Evolutionary conservation across 1,140 invertebrate genomes (phyloP), one percentile per base, ranked within the genome.

Genomic region (Oryzaephilus surinamensis): DNA sequence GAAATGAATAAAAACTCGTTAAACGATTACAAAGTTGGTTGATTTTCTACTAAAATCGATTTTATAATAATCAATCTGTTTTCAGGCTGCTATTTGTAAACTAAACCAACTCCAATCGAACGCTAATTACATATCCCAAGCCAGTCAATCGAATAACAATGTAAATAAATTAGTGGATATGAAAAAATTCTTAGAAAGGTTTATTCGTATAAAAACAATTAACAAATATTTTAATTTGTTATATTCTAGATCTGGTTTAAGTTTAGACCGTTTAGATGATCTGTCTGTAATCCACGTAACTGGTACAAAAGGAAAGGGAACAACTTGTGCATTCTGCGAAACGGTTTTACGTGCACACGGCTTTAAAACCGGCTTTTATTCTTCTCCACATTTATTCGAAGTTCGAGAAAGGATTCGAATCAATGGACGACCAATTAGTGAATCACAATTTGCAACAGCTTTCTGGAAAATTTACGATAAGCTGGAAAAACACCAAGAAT

Each of bases 281-380:
- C 56, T 97, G 7, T 81, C 84, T 33, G 69, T 94, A 5, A 94
- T 99, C 50, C 94, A 98, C 70, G 77, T 98, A 1, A 72, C 87
- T 50, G 97, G 97, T 4, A 98, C 94, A 0, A 99, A 99, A 72
- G 95, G 95, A 20, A 89, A 88, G 72, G 84, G 84, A 12, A 95
- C 92, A 10, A 97, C 94, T 0, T 95, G 93, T 63, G 92, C 94
- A 0, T 84, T 90, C 58, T 76, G 77, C 31, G 97, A 99, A 58
- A 79, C 81, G 0, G 90, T 99, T 47, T 67, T 99, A 8, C 72
- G 87, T 0, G 57, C 77, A 1, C 77, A 89, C 57, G 92, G 91
- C 1, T 85, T 76, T 51, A 81, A 73, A 51, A 99, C 95, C 0
- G 97, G 96, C 2, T 92, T 99, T 55, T 99, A 79, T 62, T 91